Conservation (phyloP, 1,140 invertebrate species). For the Calycopis cecrops region DNA sequence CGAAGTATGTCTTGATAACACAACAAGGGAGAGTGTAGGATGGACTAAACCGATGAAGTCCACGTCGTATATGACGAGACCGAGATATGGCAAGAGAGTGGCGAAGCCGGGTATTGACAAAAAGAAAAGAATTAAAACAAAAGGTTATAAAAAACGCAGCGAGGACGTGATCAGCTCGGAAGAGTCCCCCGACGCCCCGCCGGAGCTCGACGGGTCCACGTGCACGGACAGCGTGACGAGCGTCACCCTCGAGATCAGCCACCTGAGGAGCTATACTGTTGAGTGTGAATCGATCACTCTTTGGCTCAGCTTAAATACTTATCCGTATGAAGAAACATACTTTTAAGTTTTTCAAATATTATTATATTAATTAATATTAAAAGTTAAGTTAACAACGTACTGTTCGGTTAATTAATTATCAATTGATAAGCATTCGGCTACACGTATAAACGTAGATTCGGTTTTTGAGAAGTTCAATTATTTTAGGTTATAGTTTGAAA, state of each 20-base stretch:
- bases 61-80: conserved; percentile 27
- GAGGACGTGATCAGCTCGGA: conserved; percentile 54
- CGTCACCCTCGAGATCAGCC: conserved; percentile 42
- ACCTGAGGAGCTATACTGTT: conserved; percentile 42
- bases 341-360: too few species aligned
- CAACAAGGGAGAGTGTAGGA: too few species aligned
- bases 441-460: too few species aligned
- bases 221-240: conserved; percentile 44
- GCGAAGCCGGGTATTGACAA: conserved; percentile 10
- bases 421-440: too few species aligned
- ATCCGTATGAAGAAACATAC: too few species aligned
- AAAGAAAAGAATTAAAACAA: conserved; percentile 3
- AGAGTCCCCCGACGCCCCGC: conserved; percentile 49
- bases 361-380: too few species aligned
- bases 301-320: conserved; percentile 40
- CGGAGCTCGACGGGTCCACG: conserved; percentile 30
- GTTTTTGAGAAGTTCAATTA: too few species aligned
- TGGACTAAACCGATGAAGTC: conserved; percentile 40
- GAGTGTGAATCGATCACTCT: conserved; percentile 43
- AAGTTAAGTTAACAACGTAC: too few species aligned
- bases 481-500: too few species aligned
- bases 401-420: too few species aligned
- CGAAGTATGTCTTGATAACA: too few species aligned
- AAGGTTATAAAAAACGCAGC: conserved; percentile 23
- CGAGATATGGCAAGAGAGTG: not conserved